phyloP scores from a whole-genome alignment of 2,888 invertebrate species.

The Pseudeuparius sepicola region DNA sequence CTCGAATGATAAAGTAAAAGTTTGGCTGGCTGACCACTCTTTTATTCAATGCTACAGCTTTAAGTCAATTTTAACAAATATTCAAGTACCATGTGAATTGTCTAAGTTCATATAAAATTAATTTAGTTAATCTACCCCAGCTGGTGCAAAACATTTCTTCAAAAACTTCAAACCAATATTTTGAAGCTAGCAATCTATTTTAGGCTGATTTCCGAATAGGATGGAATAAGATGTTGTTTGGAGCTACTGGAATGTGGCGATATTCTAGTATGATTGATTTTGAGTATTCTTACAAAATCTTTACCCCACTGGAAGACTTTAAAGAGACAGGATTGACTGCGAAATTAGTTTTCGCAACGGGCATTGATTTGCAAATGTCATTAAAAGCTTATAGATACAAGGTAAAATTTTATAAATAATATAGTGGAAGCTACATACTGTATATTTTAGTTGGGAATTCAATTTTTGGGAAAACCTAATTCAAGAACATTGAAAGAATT shows the following conservation, averaged over 20 bases:
- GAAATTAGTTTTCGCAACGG: slow-evolving; percentile 54
- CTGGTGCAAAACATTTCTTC: no score
- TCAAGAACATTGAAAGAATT: slow-evolving; percentile 36
- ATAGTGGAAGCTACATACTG: neutral
- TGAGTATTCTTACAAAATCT: slow-evolving; percentile 66
- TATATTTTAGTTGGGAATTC: slow-evolving; percentile 37
- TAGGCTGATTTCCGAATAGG: slow-evolving; percentile 65
- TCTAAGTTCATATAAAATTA: no score
- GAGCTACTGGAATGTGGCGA: slow-evolving; percentile 71
- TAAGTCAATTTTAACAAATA: no score
- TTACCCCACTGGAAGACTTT: slow-evolving; percentile 67
- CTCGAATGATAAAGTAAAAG: no score
- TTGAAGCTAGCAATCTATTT: no score
- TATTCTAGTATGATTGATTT: slow-evolving; percentile 59
- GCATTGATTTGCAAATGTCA: slow-evolving; percentile 52
- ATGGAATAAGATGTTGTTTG: slow-evolving; percentile 64
- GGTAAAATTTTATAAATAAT: slow-evolving; percentile 1
- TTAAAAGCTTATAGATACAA: neutral
- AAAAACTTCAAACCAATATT: no score
- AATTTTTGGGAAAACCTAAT: slow-evolving; percentile 36
- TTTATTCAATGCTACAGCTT: no score
- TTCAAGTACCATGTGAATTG: no score
- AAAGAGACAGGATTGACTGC: slow-evolving; percentile 67
- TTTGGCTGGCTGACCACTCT: no score
- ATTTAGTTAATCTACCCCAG: no score